These are phyloP conservation scores for Toxotes jaculatrix DNA, from an alignment of 2,113 vertebrate species.

Conservation along the genomic window DNA sequence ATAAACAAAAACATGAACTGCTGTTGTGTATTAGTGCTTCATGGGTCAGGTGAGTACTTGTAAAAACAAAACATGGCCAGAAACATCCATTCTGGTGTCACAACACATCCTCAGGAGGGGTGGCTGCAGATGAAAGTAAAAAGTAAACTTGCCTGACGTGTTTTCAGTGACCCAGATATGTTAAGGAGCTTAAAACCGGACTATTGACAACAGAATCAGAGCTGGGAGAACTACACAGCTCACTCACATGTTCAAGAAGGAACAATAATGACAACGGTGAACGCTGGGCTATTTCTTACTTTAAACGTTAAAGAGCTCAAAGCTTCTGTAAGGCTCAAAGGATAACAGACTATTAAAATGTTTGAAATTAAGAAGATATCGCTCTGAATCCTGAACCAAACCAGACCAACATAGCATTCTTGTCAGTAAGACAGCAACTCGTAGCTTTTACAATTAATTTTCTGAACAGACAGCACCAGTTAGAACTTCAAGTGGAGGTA, in stretches of 20 bases:
- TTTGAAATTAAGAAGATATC: too few species aligned
- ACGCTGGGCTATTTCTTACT: not conserved
- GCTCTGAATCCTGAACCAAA: not conserved
- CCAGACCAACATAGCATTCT: not conserved
- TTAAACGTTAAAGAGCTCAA: not conserved
- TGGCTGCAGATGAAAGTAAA: conserved; percentile 35
- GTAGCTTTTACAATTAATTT: not conserved
- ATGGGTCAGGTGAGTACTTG: conserved; percentile 26
- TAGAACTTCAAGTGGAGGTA: not conserved
- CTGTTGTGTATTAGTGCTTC: not conserved
- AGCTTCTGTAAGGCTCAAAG: not conserved
- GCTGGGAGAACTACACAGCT: not conserved
- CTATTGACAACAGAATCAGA: conserved; percentile 23
- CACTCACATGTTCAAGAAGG: not conserved
- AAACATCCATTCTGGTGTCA: conserved; percentile 21
- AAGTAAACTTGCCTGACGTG: conserved; percentile 30
- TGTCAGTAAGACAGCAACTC: not conserved
- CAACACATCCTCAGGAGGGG: conserved; percentile 10
- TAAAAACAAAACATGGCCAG: conserved; percentile 14
- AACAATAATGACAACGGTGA: not conserved
- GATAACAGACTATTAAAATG: not conserved
- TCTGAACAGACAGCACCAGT: conserved; percentile 1
- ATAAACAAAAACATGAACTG: conserved; percentile 8
- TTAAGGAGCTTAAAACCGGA: conserved; percentile 28
- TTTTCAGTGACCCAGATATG: conserved; percentile 35